Conservation (phyloP, 2,113 vertebrate species). For the Apodemus speciosus region DNA sequence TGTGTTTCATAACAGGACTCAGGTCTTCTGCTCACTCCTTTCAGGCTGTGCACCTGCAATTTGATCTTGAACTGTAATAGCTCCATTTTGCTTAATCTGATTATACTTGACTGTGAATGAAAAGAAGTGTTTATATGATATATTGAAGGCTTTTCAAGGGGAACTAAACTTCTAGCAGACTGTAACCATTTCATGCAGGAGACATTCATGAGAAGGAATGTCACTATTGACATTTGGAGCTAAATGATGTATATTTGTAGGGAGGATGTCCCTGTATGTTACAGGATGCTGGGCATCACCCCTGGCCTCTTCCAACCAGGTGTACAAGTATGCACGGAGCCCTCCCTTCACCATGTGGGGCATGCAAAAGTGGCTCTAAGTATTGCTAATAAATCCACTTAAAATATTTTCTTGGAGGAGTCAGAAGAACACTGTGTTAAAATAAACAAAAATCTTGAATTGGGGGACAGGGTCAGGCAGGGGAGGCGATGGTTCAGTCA, state of each 20-base stretch:
- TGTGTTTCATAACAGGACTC: neutral
- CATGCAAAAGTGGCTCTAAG: constrained; percentile 29
- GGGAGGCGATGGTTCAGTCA: neutral
- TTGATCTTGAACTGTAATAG: constrained; percentile 44
- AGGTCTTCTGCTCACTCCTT: constrained; percentile 33
- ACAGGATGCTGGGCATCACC: neutral
- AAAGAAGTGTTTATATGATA: constrained; percentile 61
- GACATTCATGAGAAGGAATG: constrained; percentile 30
- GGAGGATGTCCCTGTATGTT: neutral
- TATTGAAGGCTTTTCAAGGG: constrained; percentile 54
- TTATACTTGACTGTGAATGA: constrained; percentile 63
- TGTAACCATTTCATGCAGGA: constrained; percentile 33
- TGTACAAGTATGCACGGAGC: neutral
- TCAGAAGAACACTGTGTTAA: neutral
- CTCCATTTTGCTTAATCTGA: constrained; percentile 64
- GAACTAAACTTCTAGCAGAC: constrained; percentile 39
- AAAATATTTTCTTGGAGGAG: neutral
- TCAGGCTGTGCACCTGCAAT: constrained; percentile 52
- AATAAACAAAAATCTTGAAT: neutral
- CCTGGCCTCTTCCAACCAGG: neutral
- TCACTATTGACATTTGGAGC: neutral
- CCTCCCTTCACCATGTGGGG: neutral
- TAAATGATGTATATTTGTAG: neutral
- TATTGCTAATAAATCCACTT: constrained; percentile 27
- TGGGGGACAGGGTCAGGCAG: neutral